Evolutionary conservation across 2,888 invertebrate genomes (phyloP), one percentile per base, ranked within the genome.

Genomic region (Drosophila tripunctata): DNA sequence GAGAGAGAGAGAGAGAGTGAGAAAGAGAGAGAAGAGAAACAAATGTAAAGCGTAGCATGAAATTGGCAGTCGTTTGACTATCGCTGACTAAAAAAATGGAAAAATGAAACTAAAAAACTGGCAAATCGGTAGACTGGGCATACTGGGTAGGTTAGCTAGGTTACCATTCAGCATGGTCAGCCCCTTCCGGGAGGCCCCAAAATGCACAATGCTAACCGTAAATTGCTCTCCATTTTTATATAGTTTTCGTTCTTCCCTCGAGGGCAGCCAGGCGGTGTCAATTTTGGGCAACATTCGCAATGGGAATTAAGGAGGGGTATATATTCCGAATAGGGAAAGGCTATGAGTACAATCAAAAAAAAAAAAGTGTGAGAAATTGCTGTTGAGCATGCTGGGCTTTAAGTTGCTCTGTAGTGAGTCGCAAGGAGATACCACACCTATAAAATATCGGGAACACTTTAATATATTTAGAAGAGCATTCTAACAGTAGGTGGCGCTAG

Each of bases 141-240:
- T 8, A 12, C 4, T 17, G 48, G 24, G 8, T n/a, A 35, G 15
- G 7, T 14, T 4, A n/a, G 10, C 27, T 10, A 27, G 6, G 31
- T 24, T 24, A 10, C 14, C 40, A 50, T 41, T 33, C 47, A 38
- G 43, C 50, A 41, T 33, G 44, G 65, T 30, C 38, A 31, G 27
- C 52, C 64, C 62, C 52, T 56, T 52, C 67, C 67, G 58, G 58
- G n/a, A 14, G 17, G 41, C 60, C 22, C 40, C 67, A 40, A 62
- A 62, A 62, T 52, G 55, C 56, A 56, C 52, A 75, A 52, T 63
- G 61, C 52, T 27, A 67, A 64, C 64, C 65, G 67, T 74, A 82
- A 85, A 85, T 85, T 85, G 85, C 63, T 63, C 68, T 68, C 68
- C 68, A 82, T 82, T 82, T 83, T 71, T 81, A 75, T 77, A 67